These are phyloP conservation scores for Enteromius radiatus DNA, from an alignment of 2,797 vertebrate genomes.

Conservation along the genomic window DNA sequence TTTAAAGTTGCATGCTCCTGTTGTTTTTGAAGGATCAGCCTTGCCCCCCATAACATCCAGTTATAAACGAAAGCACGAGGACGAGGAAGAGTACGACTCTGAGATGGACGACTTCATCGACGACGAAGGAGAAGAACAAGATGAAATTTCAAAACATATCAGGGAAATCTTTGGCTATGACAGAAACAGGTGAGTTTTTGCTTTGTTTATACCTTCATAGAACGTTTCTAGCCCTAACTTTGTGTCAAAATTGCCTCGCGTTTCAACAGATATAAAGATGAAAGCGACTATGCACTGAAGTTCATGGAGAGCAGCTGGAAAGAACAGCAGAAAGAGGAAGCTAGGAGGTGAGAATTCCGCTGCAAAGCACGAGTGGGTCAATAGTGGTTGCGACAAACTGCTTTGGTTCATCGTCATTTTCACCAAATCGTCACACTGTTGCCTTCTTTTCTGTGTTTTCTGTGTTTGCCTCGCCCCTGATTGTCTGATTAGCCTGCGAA, in stretches of 20 bases:
- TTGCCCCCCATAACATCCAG: constrained; percentile 83
- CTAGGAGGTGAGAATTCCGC: constrained; percentile 84
- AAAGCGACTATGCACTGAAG: constrained; percentile 96
- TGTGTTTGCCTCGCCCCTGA: constrained; percentile 18
- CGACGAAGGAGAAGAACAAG: constrained; percentile 86
- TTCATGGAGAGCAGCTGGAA: constrained; percentile 99
- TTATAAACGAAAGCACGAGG: constrained; percentile 89
- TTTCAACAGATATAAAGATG: constrained; percentile 90
- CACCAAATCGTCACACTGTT: constrained; percentile 5
- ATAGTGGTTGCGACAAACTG: not conserved
- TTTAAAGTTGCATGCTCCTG: not conserved
- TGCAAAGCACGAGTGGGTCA: not conserved
- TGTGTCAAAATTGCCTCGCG: not conserved
- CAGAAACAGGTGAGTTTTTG: constrained; percentile 78
- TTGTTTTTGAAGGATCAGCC: constrained; percentile 67
- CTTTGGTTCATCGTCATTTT: constrained; percentile 7
- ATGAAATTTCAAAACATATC: constrained; percentile 95
- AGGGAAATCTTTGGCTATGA: constrained; percentile 97
- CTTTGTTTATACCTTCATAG: not conserved
- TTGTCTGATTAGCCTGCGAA: constrained; percentile 78
- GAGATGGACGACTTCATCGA: constrained; percentile 99
- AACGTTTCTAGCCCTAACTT: not conserved
- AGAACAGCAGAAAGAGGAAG: constrained; percentile 96
- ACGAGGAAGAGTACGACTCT: constrained; percentile 91
- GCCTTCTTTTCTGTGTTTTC: constrained; percentile 39